Evolutionary conservation across 2,888 invertebrate genomes (phyloP), one percentile per base, ranked within the genome.

Genomic region (Agrochola litura): DNA sequence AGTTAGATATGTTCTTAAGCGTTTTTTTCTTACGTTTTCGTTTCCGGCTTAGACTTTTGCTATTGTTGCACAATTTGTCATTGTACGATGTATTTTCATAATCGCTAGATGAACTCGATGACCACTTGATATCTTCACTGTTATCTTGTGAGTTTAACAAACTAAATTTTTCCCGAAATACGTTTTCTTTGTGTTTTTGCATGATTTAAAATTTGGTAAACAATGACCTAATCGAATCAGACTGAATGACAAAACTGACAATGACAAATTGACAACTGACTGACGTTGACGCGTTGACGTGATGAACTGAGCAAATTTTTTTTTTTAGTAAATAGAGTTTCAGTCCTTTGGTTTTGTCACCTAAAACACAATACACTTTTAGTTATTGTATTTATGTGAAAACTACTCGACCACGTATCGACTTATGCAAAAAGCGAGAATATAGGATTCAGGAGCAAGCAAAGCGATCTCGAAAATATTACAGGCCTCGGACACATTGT

Each of bases 41-140:
- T 78, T 95, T 95, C 25, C 88, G 88, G 58, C 75, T 87, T 66
- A 73, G 77, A 43, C 72, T 81, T 79, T 81, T 90, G 14, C 83
- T 88, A 75, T 79, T 68, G 56, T 86, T 91, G 60, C 58, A 79
- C 22, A 85, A 73, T 43, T 88, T 89, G 61, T 81, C 87, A 61
- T 79, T 77, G 16, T 43, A 69, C 19, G 86, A 76, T 16, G 82
- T 72, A 73, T 92, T 91, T 86, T 96, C 96, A 73, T 91, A 92
- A 52, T 95, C 96, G 84, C 95, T 95, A 0, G 95, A 94, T 37
- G 95, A 94, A 81, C 95, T 95, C 6, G 92, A 93, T 22, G 96
- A 93, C 96, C 95, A 96, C 77, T 89, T 91, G 46, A 96, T 96
- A 77, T 95, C 93, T 79, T 93, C 93, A n/a, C 83, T 88, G 49